Evolutionary conservation across 2,888 invertebrate species (phyloP).

Genomic region (Tryphoninae sp.): DNA sequence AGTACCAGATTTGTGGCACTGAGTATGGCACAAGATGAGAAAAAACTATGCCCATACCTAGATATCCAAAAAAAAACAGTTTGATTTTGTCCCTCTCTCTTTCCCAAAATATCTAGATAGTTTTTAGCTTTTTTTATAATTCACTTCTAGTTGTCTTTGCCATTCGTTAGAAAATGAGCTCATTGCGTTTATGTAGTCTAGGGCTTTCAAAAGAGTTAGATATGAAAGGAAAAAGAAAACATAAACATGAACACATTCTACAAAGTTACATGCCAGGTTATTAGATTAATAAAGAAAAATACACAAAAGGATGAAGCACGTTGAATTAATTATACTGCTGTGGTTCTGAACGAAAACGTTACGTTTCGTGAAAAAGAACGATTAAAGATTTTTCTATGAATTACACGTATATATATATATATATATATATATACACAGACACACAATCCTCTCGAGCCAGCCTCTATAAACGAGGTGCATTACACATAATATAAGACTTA

Average conservation of each 20-base stretch:
- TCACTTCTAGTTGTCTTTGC: conserved; percentile 35
- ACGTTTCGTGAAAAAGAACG: conserved; percentile 11
- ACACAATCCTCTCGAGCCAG: conserved; percentile 45
- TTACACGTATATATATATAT: background rate
- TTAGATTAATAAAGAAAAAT: conserved; percentile 34
- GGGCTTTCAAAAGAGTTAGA: conserved; percentile 29
- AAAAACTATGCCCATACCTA: conserved; percentile 4
- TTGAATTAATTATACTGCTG: conserved; percentile 43
- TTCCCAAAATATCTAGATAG: background rate
- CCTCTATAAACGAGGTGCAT: background rate
- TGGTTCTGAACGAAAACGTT: conserved; percentile 14
- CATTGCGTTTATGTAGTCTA: conserved; percentile 37
- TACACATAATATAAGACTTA: conserved; percentile 37
- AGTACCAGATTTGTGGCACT: conserved; percentile 28
- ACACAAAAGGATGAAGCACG: conserved; percentile 30
- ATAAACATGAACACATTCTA: background rate
- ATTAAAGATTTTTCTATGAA: conserved; percentile 52
- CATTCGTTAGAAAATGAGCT: conserved; percentile 17
- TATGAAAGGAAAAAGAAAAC: background rate
- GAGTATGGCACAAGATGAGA: conserved; percentile 30
- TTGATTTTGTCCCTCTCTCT: background rate
- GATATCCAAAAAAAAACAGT: conserved; percentile 1
- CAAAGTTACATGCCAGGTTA: conserved; percentile 7
- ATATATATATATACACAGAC: conserved; percentile 19
- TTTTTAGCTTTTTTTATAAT: conserved; percentile 45